Evolutionary conservation across 2,113 vertebrate species (phyloP).

Genomic region (Cisticola juncidis): DNA sequence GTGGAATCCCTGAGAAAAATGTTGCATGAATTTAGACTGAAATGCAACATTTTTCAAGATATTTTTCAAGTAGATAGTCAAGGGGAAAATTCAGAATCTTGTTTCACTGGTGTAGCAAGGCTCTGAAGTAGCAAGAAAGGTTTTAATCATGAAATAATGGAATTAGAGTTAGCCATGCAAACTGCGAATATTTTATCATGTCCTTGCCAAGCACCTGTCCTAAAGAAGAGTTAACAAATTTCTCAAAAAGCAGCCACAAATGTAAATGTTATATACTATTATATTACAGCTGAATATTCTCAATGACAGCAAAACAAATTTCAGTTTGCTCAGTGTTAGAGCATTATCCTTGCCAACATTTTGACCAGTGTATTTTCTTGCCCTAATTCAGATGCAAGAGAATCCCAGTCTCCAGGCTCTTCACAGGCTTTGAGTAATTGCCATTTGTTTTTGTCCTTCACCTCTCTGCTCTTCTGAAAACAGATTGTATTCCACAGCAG

Average conservation of each 20-base stretch:
- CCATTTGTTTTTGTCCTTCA: slow-evolving; percentile 43
- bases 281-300: neutral
- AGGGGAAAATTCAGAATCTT: neutral
- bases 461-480: slow-evolving; percentile 20
- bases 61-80: neutral
- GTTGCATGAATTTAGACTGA: neutral
- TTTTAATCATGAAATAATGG: neutral
- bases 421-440: slow-evolving; percentile 25
- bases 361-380: neutral
- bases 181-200: neutral
- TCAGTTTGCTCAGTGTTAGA: neutral
- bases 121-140: neutral
- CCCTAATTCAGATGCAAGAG: slow-evolving; percentile 6
- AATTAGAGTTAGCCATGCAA: neutral
- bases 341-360: slow-evolving; percentile 19
- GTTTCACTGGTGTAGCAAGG: neutral
- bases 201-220: neutral
- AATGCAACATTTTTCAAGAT: neutral
- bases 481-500: slow-evolving; percentile 35
- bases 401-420: neutral
- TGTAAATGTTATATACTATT: neutral
- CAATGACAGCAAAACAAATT: neutral
- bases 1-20: neutral
- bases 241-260: neutral
- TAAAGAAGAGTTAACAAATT: neutral